Evolutionary conservation across 2,113 vertebrate genomes (phyloP), one percentile per base, ranked within the genome.

Genomic region (Rhea americana): DNA sequence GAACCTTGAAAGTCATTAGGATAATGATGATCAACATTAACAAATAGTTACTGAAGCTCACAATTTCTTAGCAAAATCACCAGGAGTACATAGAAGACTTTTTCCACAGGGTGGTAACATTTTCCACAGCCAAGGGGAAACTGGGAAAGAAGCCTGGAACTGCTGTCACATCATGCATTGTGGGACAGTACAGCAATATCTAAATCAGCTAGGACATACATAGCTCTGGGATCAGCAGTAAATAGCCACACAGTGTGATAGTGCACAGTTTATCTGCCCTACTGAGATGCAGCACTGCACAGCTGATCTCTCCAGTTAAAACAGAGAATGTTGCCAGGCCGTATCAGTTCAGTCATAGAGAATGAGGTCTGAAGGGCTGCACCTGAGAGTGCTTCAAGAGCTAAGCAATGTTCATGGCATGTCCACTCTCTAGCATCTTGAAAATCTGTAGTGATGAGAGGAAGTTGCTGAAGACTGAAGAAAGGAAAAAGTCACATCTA

Each of bases 391-490:
- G 9, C 28, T n/a, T 22, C 41, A 43, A 12, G 15, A 73, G 4
- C 9, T 43, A 15, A 8, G 11, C 2, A 0, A 2, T 35, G 8
- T 19, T 45, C 19, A 3, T 22, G 35, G 14, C 1, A 5, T 77
- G 6, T 7, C 8, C 41, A 35, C 3, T 70, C 10, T 51, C 22
- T 8, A 47, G 37, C 9, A 51, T 4, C 25, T 68, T n/a, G 4
- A 67, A 75, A 79, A 18, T 5, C 15, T 79, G 11, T 14, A 7
- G 43, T 50, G n/a, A 12, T 9, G 3, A 6, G 5, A 4, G 16
- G 59, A 59, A 13, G 15, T 59, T 12, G 2, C 11, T 18, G 8
- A 88, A 53, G 26, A 67, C 14, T 53, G 8, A 24, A 51, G 6
- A 58, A 87, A 50, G 13, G 14, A 3, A 71, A 37, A 32, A 2